These are phyloP conservation scores for Neoarius graeffei DNA, from an alignment of 2,113 vertebrate species.

Conservation along the genomic window DNA sequence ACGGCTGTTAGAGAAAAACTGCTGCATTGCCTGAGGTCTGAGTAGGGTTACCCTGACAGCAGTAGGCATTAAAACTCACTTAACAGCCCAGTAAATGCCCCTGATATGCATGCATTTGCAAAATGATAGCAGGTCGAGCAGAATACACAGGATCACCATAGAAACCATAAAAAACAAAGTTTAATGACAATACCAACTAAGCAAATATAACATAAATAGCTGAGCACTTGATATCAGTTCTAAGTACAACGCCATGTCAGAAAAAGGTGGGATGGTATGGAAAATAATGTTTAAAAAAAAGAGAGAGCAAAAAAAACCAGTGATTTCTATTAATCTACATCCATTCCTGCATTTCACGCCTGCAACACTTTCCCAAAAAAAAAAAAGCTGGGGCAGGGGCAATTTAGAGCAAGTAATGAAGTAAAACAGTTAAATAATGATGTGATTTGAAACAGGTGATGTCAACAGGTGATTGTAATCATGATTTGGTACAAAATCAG, in stretches of 20 bases:
- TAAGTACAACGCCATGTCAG: not conserved
- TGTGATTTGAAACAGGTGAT: too few relatives aligned
- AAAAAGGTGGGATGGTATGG: too few relatives aligned
- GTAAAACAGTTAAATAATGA: too few relatives aligned
- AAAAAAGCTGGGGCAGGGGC: too few relatives aligned
- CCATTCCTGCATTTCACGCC: too few relatives aligned
- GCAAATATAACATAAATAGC: not conserved
- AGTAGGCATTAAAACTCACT: constrained; percentile 35
- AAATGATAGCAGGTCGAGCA: not conserved
- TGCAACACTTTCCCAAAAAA: too few relatives aligned
- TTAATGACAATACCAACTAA: not conserved
- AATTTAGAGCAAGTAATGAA: too few relatives aligned
- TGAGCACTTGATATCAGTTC: not conserved
- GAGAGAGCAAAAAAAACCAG: too few relatives aligned
- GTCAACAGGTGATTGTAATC: too few relatives aligned
- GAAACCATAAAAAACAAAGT: not conserved
- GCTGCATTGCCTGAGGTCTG: constrained; percentile 41
- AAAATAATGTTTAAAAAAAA: too few relatives aligned
- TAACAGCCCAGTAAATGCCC: constrained; percentile 44
- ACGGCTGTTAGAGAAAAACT: constrained; percentile 12
- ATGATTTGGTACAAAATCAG: too few relatives aligned
- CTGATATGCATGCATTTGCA: constrained; percentile 37
- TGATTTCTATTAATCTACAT: too few relatives aligned
- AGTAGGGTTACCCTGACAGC: constrained; percentile 43
- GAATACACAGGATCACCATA: constrained; percentile 3